These are phyloP conservation scores for Myotis findleyi DNA, from an alignment of 2,797 vertebrate species.

Conservation along the genomic window DNA sequence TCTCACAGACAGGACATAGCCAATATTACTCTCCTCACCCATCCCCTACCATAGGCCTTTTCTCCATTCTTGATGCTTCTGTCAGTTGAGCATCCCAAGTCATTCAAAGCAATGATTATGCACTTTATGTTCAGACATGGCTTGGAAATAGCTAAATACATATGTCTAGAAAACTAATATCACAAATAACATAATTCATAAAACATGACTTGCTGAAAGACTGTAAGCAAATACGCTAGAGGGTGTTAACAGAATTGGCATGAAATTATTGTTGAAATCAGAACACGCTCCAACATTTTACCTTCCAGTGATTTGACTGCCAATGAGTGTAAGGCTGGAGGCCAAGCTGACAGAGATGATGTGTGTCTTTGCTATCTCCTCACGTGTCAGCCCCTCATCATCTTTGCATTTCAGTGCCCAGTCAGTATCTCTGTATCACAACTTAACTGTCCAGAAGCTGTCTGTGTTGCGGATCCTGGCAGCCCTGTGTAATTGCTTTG, in stretches of 20 bases:
- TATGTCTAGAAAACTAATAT: not conserved
- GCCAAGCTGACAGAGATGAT: not conserved
- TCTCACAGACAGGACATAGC: not conserved
- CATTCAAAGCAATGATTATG: not conserved
- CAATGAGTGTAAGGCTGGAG: not conserved
- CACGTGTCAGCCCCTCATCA: not conserved
- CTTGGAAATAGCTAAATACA: not conserved
- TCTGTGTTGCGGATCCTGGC: not conserved
- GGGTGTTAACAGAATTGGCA: conserved; percentile 10
- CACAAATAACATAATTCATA: not conserved
- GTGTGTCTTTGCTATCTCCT: not conserved
- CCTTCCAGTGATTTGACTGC: not conserved
- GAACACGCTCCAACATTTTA: not conserved
- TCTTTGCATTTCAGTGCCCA: not conserved
- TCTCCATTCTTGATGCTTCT: not conserved
- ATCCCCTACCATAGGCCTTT: not conserved
- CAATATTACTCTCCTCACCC: not conserved
- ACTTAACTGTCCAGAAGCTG: not conserved
- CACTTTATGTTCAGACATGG: not conserved
- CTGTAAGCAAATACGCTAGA: not conserved
- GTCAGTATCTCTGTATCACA: not conserved
- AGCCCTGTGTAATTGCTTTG: not conserved
- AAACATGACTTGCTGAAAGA: not conserved
- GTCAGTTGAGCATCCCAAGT: not conserved
- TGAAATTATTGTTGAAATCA: conserved; percentile 7